Conservation (phyloP, 2,888 invertebrate species). For the Limenitis camilla region DNA sequence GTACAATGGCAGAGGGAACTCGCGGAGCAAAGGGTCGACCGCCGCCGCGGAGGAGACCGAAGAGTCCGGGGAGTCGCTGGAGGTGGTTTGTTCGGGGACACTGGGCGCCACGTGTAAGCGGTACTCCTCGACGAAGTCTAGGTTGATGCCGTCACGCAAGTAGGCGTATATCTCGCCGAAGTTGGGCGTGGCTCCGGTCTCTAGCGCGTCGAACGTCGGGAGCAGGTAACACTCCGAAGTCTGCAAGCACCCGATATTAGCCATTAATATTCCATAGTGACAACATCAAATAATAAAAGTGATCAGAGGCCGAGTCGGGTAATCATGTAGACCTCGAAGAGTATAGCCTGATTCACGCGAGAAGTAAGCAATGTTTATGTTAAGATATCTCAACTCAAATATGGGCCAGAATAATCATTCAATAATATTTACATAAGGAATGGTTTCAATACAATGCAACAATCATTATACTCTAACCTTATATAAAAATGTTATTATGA, state of each 20-base stretch:
- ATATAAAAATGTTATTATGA: too few species aligned
- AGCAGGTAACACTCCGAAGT: conserved; percentile 60
- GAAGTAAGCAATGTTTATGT: too few species aligned
- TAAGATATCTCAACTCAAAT: too few species aligned
- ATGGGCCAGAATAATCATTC: too few species aligned
- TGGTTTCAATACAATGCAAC: too few species aligned
- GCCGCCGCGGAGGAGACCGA: conserved; percentile 10
- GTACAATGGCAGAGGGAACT: background rate
- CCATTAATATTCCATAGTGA: too few species aligned
- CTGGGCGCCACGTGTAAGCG: conserved; percentile 51
- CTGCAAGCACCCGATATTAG: conserved; percentile 38
- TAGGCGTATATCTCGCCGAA: conserved; percentile 52
- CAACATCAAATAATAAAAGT: too few species aligned
- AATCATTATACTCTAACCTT: too few species aligned
- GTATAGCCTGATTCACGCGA: too few species aligned
- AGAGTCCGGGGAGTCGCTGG: conserved; percentile 9
- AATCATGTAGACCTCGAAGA: too few species aligned
- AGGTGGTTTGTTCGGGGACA: conserved; percentile 26
- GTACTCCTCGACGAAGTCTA: conserved; percentile 57
- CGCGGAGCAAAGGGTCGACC: conserved; percentile 8
- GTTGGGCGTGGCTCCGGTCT: conserved; percentile 62
- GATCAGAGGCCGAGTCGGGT: too few species aligned
- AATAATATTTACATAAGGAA: too few species aligned
- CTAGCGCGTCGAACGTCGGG: conserved; percentile 71
- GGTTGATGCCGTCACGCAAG: conserved; percentile 59